phyloP scores from a whole-genome alignment of 2,888 invertebrate genomes.

The Eupithecia inturbata region DNA sequence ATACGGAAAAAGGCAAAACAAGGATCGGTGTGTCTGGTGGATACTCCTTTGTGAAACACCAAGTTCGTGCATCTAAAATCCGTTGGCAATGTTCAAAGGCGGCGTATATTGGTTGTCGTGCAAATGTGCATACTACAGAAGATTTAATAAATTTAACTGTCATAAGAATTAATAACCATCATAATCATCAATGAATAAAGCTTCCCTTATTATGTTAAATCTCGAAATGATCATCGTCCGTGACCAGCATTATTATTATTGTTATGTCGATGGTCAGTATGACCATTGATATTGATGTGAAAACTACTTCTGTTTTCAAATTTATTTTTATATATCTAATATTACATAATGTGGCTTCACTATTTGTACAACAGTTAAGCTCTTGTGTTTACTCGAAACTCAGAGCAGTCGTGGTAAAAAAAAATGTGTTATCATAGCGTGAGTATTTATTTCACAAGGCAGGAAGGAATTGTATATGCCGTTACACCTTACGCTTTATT shows the following conservation, averaged over 20 bases:
- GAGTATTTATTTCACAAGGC: neutral
- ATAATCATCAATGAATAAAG: slow-evolving; percentile 2
- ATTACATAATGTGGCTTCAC: no score
- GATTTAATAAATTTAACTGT: neutral
- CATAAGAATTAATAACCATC: slow-evolving; percentile 8
- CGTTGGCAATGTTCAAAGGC: slow-evolving; percentile 25
- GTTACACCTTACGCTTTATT: no score
- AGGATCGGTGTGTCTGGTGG: slow-evolving; percentile 1
- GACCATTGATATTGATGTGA: no score
- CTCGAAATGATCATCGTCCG: no score
- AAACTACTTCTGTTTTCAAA: no score
- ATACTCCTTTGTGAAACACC: slow-evolving; percentile 12
- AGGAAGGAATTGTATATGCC: no score
- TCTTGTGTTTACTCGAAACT: neutral
- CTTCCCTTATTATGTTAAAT: neutral
- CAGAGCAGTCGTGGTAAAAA: neutral
- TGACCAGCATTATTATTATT: no score
- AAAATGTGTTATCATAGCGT: no score
- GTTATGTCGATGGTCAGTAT: no score
- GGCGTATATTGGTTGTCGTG: neutral
- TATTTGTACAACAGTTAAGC: no score
- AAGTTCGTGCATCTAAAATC: neutral
- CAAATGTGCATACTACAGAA: slow-evolving; percentile 2
- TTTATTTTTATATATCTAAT: no score
- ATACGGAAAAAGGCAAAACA: slow-evolving; percentile 1